Evolutionary conservation across 2,888 invertebrate species (phyloP), one percentile per base, ranked within the genome.

Genomic region (Mimachlamys varia): DNA sequence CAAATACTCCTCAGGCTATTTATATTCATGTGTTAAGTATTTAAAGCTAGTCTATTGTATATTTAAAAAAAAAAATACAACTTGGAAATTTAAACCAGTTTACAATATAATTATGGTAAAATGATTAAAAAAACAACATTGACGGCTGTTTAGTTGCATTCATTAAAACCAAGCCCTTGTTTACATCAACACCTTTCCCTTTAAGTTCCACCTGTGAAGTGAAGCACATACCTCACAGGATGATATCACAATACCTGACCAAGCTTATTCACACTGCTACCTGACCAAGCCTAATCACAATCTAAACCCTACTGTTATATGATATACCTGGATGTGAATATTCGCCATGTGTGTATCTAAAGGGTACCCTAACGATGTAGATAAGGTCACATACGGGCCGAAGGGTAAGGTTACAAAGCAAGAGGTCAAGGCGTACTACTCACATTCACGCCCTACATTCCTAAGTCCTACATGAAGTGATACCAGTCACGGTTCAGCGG

Each of bases 291-390:
- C 13, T 76, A 76, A 76, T 76, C 27, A 76, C n/a, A 58, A 58
- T 19, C 58, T 19, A 58, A 22, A 22, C 58, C 58, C n/a, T 27
- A 12, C 76, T 76, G 76, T 76, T 76, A 27, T 33, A 76, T 76
- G 76, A 76, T 76, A 17, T 76, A 76, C 76, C 76, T 76, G 76
- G 76, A 76, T 76, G 33, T 76, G 76, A 76, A 76, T n/a, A n/a
- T n/a, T n/a, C n/a, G 10, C 19, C 13, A 55, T 58, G 19, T 58
- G 15, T 76, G 33, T 76, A 76, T 76, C 33, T 76, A 33, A 27
- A 76, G 76, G 53, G 76, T 76, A 76, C 76, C 27, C 76, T 33
- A 76, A 33, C n/a, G 58, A 33, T 76, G 33, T 76, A 76, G 76
- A 76, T 76, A 76, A 76, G 76, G 76, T 76, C 76, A 76, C 15